phyloP scores from a whole-genome alignment of 2,797 vertebrate species.

The Pseudocheirus occidentalis region DNA sequence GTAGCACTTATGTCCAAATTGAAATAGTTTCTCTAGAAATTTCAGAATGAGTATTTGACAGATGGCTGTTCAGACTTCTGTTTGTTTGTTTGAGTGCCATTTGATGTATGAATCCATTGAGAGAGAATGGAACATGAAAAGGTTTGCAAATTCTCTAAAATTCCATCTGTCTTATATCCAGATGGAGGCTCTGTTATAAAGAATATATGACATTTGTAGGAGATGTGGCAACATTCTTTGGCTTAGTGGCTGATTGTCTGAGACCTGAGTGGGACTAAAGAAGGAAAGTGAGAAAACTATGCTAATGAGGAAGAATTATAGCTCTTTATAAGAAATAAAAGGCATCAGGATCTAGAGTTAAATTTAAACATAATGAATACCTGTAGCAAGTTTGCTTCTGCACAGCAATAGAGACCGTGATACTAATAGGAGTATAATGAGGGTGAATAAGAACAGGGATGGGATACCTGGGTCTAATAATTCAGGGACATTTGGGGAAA shows the following conservation, averaged over 20 bases:
- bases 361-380: neutral
- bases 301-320: neutral
- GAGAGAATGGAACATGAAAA: neutral
- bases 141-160: neutral
- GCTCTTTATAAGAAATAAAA: neutral
- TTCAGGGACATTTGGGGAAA: neutral
- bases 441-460: neutral
- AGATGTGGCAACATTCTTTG: neutral
- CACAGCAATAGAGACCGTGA: neutral
- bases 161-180: neutral
- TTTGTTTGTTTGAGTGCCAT: neutral
- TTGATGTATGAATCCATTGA: neutral
- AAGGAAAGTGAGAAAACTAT: neutral
- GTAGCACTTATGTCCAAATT: neutral
- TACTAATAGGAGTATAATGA: neutral
- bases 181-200: neutral
- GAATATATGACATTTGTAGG: neutral
- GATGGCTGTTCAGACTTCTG: neutral
- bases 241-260: neutral
- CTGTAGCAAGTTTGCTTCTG: neutral
- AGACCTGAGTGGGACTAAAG: neutral
- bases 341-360: neutral
- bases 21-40: neutral
- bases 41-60: neutral
- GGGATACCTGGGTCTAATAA: neutral